These are phyloP conservation scores for Macrotus californicus DNA, from an alignment of 2,113 vertebrate genomes.

Conservation along the genomic window DNA sequence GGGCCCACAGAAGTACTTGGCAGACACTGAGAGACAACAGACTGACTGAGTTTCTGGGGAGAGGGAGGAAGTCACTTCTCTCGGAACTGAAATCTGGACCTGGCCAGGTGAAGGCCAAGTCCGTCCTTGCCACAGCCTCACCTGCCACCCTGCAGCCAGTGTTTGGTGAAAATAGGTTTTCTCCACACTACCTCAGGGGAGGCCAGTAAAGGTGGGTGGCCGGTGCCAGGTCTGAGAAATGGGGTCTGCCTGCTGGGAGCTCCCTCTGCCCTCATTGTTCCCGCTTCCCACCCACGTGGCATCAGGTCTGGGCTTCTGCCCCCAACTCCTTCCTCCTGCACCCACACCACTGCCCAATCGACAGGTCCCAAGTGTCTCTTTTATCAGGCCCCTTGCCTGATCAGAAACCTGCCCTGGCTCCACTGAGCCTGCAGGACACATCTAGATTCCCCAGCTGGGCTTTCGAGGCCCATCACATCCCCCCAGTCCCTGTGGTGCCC, in stretches of 20 bases:
- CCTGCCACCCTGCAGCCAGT: background rate
- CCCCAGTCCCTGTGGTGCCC: background rate
- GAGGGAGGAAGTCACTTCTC: background rate
- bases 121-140: background rate
- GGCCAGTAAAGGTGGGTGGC: too few species aligned
- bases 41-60: background rate
- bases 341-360: accelerated
- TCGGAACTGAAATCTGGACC: background rate
- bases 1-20: background rate
- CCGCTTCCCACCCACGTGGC: too few species aligned
- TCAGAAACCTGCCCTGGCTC: background rate
- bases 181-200: background rate
- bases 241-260: background rate
- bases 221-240: background rate
- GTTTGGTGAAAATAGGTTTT: background rate
- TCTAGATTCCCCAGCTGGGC: background rate
- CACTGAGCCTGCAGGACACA: background rate
- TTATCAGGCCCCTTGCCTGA: background rate
- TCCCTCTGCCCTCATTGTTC: background rate
- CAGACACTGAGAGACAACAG: background rate
- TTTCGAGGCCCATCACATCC: background rate
- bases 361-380: background rate
- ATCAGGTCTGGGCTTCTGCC: background rate
- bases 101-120: background rate
- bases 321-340: background rate